Percentiles rank a stretch among this genome's conserved stretches.
phyloP scores from a whole-genome alignment of 2,797 vertebrate genomes.

The Vipera latastei region DNA sequence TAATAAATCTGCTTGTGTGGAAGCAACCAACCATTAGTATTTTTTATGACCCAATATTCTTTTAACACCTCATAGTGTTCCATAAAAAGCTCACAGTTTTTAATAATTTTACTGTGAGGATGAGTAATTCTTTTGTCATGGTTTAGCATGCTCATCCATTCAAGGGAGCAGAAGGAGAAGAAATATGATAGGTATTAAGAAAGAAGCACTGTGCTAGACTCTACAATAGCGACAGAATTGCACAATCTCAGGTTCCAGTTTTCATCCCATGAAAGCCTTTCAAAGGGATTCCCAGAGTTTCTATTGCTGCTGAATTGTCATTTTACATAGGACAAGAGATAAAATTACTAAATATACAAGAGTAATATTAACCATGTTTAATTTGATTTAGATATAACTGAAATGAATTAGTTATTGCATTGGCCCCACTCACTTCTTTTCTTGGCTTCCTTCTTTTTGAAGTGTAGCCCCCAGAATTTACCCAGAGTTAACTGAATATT shows the following conservation, averaged over 20 bases:
- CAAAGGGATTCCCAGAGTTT: neutral
- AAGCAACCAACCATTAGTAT: conserved; percentile 14
- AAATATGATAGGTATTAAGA: neutral
- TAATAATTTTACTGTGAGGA: neutral
- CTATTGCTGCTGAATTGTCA: neutral
- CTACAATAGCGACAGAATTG: neutral
- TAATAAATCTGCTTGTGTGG: conserved; percentile 16
- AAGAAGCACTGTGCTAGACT: neutral
- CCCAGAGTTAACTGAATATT: neutral
- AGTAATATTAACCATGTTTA: neutral
- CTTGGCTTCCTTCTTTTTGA: neutral
- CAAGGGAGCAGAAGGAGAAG: neutral
- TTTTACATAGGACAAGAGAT: neutral
- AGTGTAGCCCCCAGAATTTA: neutral
- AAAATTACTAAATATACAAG: neutral
- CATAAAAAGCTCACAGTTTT: conserved; percentile 2
- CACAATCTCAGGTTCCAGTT: neutral
- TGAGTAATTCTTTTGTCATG: neutral
- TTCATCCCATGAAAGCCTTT: neutral
- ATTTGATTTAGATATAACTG: neutral
- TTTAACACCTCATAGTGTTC: conserved; percentile 2
- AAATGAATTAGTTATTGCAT: neutral
- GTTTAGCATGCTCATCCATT: neutral
- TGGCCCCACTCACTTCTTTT: neutral
- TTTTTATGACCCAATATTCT: conserved; percentile 7